Evolutionary conservation across 2,113 vertebrate species (phyloP), one percentile per base, ranked within the genome.

Genomic region (Chinchilla lanigera): DNA sequence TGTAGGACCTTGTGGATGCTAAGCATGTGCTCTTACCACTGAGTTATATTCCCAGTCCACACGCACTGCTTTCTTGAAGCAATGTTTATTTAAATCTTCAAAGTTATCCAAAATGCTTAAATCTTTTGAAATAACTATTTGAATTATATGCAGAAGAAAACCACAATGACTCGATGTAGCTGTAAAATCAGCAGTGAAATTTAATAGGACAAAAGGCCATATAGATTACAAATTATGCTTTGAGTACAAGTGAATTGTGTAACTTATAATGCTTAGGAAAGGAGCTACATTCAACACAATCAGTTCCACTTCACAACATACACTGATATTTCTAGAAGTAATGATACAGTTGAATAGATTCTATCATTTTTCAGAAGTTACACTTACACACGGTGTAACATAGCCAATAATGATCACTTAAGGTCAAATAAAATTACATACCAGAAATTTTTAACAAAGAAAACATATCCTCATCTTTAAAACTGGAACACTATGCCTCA

Each of bases 361-460:
- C 7, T 22, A 71, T 35, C 56, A 67, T 90, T 93, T 95, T 91
- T 35, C 33, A 78, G 85, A 81, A 0, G 7, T 30, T 5, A 56
- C 33, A 82, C 11, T 17, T 3, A 75, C 7, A 58, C 0, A 60
- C 9, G 52, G 24, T 69, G 13, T 19, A 71, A 73, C 33, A 56
- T 0, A 28, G 16, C 41, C 35, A 52, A 38, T 65, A 63, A 84
- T 61, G 54, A n/a, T 61, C 69, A 94, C 78, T 61, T 61, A 84
- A 93, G 3, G 44, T 90, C 35, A 41, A 86, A 5, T 89, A 90
- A 96, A 97, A 94, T 11, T 93, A 82, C 89, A 58, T 85, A 95
- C 96, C 80, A 90, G 80, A 92, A 95, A 71, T 47, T 83, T 96
- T 90, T 75, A 96, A 69, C 7, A 63, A n/a, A 69, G 11, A 81